phyloP scores from a whole-genome alignment of 2,113 vertebrate species.

The Glareola pratincola region DNA sequence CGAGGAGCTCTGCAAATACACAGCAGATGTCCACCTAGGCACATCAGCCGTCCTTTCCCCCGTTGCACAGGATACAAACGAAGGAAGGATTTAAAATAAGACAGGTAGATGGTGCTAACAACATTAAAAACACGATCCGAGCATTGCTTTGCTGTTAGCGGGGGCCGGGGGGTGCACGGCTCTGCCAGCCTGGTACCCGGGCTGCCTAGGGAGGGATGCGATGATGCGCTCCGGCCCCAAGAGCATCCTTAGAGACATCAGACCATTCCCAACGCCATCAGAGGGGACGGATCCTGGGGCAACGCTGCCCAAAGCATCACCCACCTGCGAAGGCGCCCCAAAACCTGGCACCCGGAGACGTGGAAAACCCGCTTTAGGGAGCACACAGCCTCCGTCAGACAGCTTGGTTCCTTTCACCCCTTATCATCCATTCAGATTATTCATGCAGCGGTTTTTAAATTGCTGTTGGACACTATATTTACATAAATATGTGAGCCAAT shows the following conservation, averaged over 20 bases:
- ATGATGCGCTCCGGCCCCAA: rapidly evolving
- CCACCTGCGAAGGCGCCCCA: rapidly evolving
- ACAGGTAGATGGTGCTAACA: neutral
- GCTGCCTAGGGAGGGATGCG: neutral
- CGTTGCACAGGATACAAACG: neutral
- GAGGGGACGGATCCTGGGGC: neutral
- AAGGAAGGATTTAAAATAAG: neutral
- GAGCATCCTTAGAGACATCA: neutral
- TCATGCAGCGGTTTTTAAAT: neutral
- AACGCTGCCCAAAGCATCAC: neutral
- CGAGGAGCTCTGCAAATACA: neutral
- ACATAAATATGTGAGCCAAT: constrained; percentile 19
- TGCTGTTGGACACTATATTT: constrained; percentile 30
- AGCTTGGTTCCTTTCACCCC: neutral
- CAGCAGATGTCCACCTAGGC: neutral
- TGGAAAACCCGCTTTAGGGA: neutral
- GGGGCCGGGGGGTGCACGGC: neutral
- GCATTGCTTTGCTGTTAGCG: rapidly evolving
- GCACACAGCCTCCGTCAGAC: neutral
- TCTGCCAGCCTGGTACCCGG: rapidly evolving
- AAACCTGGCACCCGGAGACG: rapidly evolving
- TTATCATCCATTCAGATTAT: neutral
- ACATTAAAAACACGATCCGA: neutral
- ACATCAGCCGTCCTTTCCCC: neutral
- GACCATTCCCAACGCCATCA: rapidly evolving